phyloP scores from a whole-genome alignment of 2,113 vertebrate species.

The Phylloscopus trochilus region DNA sequence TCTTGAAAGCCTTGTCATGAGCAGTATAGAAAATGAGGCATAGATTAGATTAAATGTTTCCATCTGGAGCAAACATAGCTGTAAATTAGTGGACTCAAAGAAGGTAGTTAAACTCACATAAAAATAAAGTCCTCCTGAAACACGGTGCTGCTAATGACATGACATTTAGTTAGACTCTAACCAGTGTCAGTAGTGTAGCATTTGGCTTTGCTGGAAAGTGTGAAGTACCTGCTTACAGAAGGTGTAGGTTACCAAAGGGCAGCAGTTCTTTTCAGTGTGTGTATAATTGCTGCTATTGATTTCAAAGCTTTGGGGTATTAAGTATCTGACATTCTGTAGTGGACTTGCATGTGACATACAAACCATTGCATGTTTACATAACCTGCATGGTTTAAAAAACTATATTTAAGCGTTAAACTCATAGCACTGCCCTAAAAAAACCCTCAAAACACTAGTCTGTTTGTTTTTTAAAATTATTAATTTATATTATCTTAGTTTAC shows the following conservation, averaged over 20 bases:
- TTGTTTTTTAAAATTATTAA: not conserved
- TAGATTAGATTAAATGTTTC: slow-evolving; percentile 54
- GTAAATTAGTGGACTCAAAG: slow-evolving; percentile 14
- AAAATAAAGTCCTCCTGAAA: slow-evolving; percentile 8
- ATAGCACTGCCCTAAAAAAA: not conserved
- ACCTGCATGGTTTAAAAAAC: not conserved
- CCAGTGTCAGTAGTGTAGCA: not conserved
- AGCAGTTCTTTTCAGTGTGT: not conserved
- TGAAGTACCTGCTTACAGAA: not conserved
- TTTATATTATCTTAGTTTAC: not conserved
- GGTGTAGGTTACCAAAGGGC: not conserved
- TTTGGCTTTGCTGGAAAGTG: not conserved
- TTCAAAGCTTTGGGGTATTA: slow-evolving; percentile 6
- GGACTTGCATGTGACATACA: not conserved
- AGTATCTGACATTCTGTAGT: not conserved
- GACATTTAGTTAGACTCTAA: not conserved
- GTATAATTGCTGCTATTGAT: not conserved
- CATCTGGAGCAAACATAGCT: slow-evolving; percentile 26
- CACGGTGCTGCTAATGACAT: not conserved
- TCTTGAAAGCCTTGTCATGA: slow-evolving; percentile 33
- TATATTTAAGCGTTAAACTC: not conserved
- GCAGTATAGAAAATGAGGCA: slow-evolving; percentile 8
- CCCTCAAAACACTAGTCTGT: not conserved
- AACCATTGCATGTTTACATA: not conserved
- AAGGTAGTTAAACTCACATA: slow-evolving; percentile 3